phyloP scores from a whole-genome alignment of 2,113 vertebrate species.

The Menura novaehollandiae region DNA sequence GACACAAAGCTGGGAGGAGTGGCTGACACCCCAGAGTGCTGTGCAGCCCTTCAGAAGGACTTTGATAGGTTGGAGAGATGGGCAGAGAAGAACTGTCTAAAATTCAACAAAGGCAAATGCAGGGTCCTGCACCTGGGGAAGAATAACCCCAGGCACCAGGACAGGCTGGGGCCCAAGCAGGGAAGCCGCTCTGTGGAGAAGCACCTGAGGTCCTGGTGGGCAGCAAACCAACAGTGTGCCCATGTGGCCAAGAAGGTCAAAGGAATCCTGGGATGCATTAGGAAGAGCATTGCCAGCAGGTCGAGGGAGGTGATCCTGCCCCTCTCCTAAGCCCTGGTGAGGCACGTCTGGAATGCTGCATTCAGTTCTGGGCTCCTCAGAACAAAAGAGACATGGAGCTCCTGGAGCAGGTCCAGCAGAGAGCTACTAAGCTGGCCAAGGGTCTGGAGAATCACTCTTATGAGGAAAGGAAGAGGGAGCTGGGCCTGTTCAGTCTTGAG shows the following conservation, averaged over 20 bases:
- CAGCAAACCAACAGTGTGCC: neutral
- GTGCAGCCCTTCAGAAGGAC: neutral
- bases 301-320: neutral
- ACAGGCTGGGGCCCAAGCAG: neutral
- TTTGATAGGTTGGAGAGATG: neutral
- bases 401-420: neutral
- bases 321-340: accelerated
- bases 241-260: neutral
- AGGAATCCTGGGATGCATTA: neutral
- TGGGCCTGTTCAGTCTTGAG: neutral
- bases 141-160: accelerated
- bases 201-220: neutral
- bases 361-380: neutral
- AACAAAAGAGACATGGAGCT: neutral
- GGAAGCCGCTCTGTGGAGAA: neutral
- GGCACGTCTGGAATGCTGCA: neutral
- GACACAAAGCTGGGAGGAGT: neutral
- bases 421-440: neutral
- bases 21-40: neutral
- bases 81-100: neutral
- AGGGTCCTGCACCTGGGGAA: neutral
- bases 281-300: neutral
- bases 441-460: neutral
- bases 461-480: neutral
- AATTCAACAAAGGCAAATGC: neutral